Evolutionary conservation across 2,113 vertebrate genomes (phyloP), one percentile per base, ranked within the genome.

Genomic region (Rostratula benghalensis): DNA sequence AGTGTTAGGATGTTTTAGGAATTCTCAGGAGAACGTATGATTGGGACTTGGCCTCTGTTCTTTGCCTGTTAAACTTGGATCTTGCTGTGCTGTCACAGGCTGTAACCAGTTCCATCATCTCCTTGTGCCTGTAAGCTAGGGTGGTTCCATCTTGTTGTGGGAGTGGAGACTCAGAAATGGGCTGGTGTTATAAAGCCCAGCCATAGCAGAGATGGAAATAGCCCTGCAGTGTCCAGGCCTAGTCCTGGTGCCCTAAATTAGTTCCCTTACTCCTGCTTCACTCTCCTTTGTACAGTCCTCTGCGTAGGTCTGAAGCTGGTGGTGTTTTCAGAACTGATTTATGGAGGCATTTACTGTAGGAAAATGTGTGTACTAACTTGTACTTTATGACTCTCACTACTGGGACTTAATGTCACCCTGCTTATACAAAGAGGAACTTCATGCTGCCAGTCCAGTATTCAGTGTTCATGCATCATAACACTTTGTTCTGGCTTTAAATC

Each of bases 21-120:
- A 77, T 82, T 89, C 81, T 88, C 64, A 70, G 59, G 92, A 93
- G 79, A 63, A 48, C 1, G 1, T 73, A 14, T 35, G 45, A 31
- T n/a, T 56, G 43, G 41, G 18, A 9, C 77, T 95, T 93, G 75
- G 75, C 65, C 70, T 76, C 70, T 56, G 43, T 93, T 73, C 67
- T 80, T 73, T 84, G 85, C 57, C 41, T 69, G 39, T 93, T 92
- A 41, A 41, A 43, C 6, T 37, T 88, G 18, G 61, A 19, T 69
- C 69, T 63, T 90, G 75, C 37, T 73, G 61, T 3, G 14, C 46
- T 86, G 50, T 83, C 75, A n/a, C 41, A 51, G 70, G 11, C 90
- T 64, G 18, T 35, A 54, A 53, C 37, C 82, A 68, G 48, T 70
- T 60, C 48, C 61, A 60, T 91, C 4, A 0, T 31, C 7, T 80